Evolutionary conservation across 2,888 invertebrate genomes (phyloP).

Genomic region (Mactromeris polynyma): DNA sequence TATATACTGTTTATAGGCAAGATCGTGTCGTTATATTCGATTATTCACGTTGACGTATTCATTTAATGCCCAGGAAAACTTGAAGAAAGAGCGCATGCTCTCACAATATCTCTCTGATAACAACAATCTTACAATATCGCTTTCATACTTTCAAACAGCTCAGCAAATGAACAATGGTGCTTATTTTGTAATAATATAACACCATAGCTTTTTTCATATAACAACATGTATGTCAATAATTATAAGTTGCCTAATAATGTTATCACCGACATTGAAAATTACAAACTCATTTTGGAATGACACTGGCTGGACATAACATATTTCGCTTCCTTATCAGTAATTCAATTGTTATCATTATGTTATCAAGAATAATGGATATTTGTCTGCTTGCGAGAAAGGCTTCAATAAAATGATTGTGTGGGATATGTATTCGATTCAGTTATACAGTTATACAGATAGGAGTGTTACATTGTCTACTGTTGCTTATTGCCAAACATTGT

Average conservation of each 20-base stretch:
- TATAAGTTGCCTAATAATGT: too few relatives aligned
- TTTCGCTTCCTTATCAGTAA: background rate
- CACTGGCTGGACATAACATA: background rate
- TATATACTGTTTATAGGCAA: background rate
- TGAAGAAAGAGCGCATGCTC: background rate
- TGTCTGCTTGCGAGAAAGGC: background rate
- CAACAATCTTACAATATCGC: background rate
- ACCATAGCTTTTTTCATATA: too few relatives aligned
- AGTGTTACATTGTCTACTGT: too few relatives aligned
- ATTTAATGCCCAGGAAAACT: background rate
- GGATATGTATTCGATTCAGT: too few relatives aligned
- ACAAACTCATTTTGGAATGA: background rate
- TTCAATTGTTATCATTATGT: background rate
- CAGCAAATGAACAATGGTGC: too few relatives aligned
- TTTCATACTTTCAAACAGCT: too few relatives aligned
- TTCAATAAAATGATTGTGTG: too few relatives aligned
- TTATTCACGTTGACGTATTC: background rate
- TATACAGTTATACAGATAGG: too few relatives aligned
- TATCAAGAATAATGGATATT: background rate
- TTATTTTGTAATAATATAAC: too few relatives aligned
- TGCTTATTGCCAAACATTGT: too few relatives aligned
- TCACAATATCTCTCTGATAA: background rate
- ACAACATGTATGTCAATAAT: too few relatives aligned
- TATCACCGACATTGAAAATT: too few relatives aligned
- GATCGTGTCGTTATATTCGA: background rate